Conservation (phyloP, 2,888 invertebrate genomes). For the Lasioglossum leucozonium region DNA sequence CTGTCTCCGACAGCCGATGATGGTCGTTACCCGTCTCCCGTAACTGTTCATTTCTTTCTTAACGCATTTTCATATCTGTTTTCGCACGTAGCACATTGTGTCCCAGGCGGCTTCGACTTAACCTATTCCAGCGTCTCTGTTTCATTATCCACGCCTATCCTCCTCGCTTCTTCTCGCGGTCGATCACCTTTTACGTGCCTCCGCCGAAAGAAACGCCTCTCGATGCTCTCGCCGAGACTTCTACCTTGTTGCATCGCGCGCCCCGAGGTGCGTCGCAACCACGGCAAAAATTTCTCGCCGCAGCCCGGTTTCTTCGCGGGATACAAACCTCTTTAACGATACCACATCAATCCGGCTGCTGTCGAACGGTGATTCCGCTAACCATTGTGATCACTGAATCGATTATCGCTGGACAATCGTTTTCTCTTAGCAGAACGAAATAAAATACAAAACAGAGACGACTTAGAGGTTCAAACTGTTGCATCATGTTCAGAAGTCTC, state of each 20-base stretch:
- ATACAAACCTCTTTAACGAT: background rate
- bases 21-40: background rate
- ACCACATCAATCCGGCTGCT: background rate
- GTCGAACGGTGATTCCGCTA: background rate
- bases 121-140: background rate
- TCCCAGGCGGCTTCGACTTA: background rate
- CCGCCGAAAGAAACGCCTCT: conserved; percentile 9
- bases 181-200: conserved; percentile 9
- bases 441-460: background rate
- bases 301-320: background rate
- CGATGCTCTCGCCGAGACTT: background rate
- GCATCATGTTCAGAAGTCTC: background rate
- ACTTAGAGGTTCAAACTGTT: background rate
- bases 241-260: background rate
- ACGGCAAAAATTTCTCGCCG: background rate
- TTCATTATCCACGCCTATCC: conserved; percentile 14
- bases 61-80: background rate
- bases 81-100: conserved; percentile 10
- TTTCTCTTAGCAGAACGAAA: background rate
- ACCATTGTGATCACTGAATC: background rate
- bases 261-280: background rate
- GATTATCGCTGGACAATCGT: background rate
- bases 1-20: background rate
- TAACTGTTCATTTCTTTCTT: background rate
- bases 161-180: conserved; percentile 13